Evolutionary conservation across 2,797 vertebrate genomes (phyloP), one percentile per base, ranked within the genome.

Genomic region (Triplophysa yarkandensis): DNA sequence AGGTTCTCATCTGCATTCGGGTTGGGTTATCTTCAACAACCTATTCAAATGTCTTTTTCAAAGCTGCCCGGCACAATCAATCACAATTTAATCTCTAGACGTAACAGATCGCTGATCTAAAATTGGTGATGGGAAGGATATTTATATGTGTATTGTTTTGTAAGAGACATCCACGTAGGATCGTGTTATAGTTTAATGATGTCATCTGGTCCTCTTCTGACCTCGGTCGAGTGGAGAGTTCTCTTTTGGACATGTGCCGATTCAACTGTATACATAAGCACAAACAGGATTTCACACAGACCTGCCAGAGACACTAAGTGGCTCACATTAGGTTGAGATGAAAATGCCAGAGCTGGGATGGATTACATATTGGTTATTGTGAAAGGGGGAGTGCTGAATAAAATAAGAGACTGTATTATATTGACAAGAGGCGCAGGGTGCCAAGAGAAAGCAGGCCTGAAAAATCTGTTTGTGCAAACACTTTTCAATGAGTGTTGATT

Each of bases 21-120:
- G 44, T 68, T 67, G 55, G 43, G 41, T 52, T 79, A 46, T 62
- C 68, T 71, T 62, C 69, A 67, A 58, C 43, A 43, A 71, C 73
- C 63, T 57, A 64, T 68, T 76, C 44, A 71, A 76, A 75, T 67
- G 71, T 68, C 52, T 63, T 57, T 65, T 44, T 73, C 54, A 67
- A 43, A 75, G 74, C 62, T 69, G 77, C 65, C 43, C 67, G 27
- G 80, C 72, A 79, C 70, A 55, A 78, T 81, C 65, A 81, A 80
- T 84, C 71, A 79, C 57, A 68, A 77, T 80, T 41, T 52, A 62
- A 10, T 50, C 68, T 36, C 44, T 52, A 41, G 8, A 68, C 9
- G 17, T 39, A 66, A 13, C 36, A n/a, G 14, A 62, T 52, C 44
- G 39, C 58, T 16, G 17, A 39, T 52, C 32, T 62, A 63, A 62